phyloP scores from a whole-genome alignment of 2,888 invertebrate species.

The Drosophila borealis region DNA sequence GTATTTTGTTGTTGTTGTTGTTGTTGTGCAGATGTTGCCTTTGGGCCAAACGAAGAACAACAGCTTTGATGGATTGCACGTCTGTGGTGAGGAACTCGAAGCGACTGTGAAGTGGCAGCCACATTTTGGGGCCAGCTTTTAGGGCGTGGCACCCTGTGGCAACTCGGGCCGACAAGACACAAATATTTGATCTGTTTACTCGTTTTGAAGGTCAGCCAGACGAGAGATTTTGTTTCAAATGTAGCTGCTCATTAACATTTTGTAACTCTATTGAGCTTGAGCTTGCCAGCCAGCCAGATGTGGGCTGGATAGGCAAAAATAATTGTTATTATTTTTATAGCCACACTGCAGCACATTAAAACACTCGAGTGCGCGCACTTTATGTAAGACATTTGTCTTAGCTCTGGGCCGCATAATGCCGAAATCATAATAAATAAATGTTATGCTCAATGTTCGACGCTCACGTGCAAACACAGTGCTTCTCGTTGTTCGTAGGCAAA shows the following conservation, averaged over 20 bases:
- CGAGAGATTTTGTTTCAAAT: neutral
- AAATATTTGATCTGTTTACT: conserved; percentile 44
- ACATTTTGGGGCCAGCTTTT: conserved; percentile 40
- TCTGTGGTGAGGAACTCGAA: conserved; percentile 63
- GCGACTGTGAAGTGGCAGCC: conserved; percentile 44
- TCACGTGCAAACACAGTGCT: conserved; percentile 47
- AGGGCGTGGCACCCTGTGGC: conserved; percentile 50
- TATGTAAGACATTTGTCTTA: conserved; percentile 49
- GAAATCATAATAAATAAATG: conserved; percentile 27
- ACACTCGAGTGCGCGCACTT: conserved; percentile 48
- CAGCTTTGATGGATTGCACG: conserved; percentile 74
- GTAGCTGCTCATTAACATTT: conserved; percentile 17
- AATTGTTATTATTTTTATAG: conserved; percentile 19
- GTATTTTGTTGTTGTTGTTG: conserved; percentile 28
- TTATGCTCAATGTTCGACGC: conserved; percentile 31
- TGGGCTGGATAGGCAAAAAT: conserved; percentile 4
- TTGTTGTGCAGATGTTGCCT: conserved; percentile 36
- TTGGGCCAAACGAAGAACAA: conserved; percentile 43
- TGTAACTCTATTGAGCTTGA: neutral
- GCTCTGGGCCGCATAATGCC: conserved; percentile 17
- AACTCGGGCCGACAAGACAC: conserved; percentile 20
- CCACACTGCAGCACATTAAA: conserved; percentile 27
- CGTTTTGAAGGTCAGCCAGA: conserved; percentile 52
- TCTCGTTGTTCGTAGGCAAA: conserved; percentile 18
- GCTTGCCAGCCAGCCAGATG: neutral